Conservation (phyloP, 2,888 invertebrate genomes). For the Apotomis turbidana region DNA sequence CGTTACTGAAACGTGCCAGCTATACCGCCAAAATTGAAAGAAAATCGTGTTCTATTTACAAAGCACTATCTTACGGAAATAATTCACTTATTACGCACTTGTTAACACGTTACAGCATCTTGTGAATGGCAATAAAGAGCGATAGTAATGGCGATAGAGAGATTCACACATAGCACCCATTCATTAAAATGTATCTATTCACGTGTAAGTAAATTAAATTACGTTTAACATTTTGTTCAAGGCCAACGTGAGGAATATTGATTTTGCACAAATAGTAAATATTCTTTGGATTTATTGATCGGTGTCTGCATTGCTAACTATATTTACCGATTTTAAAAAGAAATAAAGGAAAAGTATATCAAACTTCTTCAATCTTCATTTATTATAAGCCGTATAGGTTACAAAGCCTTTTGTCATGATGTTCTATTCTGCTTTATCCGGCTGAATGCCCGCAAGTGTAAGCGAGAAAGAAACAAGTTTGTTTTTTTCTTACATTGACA, state of each 20-base stretch:
- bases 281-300: constrained; percentile 37
- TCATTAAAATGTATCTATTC: constrained; percentile 41
- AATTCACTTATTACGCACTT: constrained; percentile 32
- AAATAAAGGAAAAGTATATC: constrained; percentile 32
- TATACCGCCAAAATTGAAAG: constrained; percentile 79
- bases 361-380: constrained; percentile 33
- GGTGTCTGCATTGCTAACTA: constrained; percentile 31
- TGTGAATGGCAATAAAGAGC: constrained; percentile 39
- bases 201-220: constrained; percentile 39
- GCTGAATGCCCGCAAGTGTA: background rate
- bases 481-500: constrained; percentile 30
- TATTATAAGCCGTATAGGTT: constrained; percentile 26
- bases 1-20: constrained; percentile 66
- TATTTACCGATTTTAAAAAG: constrained; percentile 39
- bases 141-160: constrained; percentile 50
- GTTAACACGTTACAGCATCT: constrained; percentile 18
- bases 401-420: constrained; percentile 26
- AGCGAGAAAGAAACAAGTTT: constrained; percentile 21
- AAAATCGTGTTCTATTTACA: constrained; percentile 61
- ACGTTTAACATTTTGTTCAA: constrained; percentile 38
- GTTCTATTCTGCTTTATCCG: constrained; percentile 1
- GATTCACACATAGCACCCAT: constrained; percentile 38
- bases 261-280: constrained; percentile 34
- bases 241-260: constrained; percentile 33
- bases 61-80: constrained; percentile 50